Base-by-base conservation (phyloP, 2,888 invertebrate species). In the Aphrophora alni region DNA sequence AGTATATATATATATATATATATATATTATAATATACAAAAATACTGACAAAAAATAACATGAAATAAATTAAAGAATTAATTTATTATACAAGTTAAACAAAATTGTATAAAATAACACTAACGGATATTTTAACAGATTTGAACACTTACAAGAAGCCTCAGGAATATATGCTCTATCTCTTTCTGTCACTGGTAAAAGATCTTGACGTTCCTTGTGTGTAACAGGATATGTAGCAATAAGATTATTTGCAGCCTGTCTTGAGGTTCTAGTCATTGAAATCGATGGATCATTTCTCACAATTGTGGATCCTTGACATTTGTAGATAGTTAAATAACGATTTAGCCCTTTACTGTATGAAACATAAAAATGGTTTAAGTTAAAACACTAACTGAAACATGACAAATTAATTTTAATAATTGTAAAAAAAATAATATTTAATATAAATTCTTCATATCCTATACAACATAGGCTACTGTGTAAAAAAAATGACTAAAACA, bases 291-390 rank as follows among this genome's bases (percentile, higher is more conserved):
- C 92, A 83, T 91, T 91, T 86, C 93, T 92, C 33, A 93, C 92
- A 75, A 93, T 93, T 0, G 92, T 92, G 0, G 93, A 93, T 0
- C 92, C 92, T 80, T 92, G 90, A 44, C 93, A 89, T 87, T 95
- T 95, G 86, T 92, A 93, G 38, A 95, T 92, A 17, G 94, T 94
- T 79, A 95, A 85, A 85, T 89, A 93, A 0, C 95, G 90, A 85
- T 91, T 92, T 0, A 91, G 91, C 70, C 93, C 93, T 91, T 91
- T 89, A 84, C 92, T 91, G 82, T n/a, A 83, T 78, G 80, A 78
- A 77, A 24, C 38, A 28, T 27, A 24, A 70, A 68, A 4, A 72
- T 24, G 25, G n/a, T n/a, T n/a, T n/a, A n/a, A n/a, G n/a, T n/a
- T n/a, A n/a, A n/a, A n/a, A n/a, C n/a, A n/a, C n/a, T n/a, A n/a